Evolutionary conservation across 2,888 invertebrate genomes (phyloP).

Genomic region (Lumbricus terrestris): DNA sequence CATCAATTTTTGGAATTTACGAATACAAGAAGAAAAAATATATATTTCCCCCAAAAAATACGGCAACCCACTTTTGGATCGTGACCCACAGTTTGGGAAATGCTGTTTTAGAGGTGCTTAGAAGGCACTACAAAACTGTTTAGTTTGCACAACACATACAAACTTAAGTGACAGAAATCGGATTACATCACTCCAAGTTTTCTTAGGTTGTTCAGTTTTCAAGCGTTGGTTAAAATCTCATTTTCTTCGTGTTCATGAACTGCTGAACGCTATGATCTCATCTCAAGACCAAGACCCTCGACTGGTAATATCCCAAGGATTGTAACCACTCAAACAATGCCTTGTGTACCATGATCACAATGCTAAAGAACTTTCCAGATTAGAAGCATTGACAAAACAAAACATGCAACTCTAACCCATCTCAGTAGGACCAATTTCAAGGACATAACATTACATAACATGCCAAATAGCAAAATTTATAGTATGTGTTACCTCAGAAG

Average conservation of each 20-base stretch:
- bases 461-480: not conserved
- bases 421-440: not conserved
- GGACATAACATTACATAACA: not conserved
- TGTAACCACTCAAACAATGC: too few relatives aligned
- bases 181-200: not conserved
- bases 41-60: too few relatives aligned
- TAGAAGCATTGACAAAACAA: not conserved
- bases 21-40: too few relatives aligned
- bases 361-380: not conserved
- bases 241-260: not conserved
- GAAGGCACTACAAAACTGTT: not conserved
- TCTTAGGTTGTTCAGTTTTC: not conserved
- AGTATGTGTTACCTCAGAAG: not conserved
- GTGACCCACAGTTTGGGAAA: too few relatives aligned
- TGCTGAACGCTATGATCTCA: not conserved
- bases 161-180: too few relatives aligned
- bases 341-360: too few relatives aligned
- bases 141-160: not conserved
- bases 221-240: not conserved
- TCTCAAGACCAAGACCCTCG: not conserved
- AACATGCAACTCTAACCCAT: not conserved
- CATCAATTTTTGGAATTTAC: too few relatives aligned
- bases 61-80: too few relatives aligned
- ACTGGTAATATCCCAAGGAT: too few relatives aligned
- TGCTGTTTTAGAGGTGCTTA: too few relatives aligned